A percentile compares a stretch with the other conserved stretches of the same genome.
Evolutionary conservation across 2,888 invertebrate genomes (phyloP).

Genomic region (Hydropsyche betteni): DNA sequence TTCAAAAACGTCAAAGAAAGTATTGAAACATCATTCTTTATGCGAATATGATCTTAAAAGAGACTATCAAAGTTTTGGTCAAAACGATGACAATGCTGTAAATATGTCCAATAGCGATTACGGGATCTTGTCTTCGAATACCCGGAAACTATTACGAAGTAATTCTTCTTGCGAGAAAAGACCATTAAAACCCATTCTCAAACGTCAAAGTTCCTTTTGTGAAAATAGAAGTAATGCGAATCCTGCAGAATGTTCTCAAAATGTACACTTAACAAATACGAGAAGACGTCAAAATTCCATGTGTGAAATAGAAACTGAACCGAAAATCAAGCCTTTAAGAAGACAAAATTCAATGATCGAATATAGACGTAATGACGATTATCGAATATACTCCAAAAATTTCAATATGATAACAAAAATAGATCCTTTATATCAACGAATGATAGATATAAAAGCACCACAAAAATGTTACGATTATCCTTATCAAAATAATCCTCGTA

Average conservation of each 20-base stretch:
- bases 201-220: constrained; percentile 65
- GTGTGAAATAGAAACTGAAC: constrained; percentile 67
- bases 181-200: constrained; percentile 58
- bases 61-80: constrained; percentile 59
- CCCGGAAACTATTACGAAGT: constrained; percentile 64
- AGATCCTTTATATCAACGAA: constrained; percentile 68
- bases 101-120: constrained; percentile 56
- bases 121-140: constrained; percentile 57
- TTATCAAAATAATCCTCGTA: constrained; percentile 53
- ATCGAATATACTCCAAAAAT: constrained; percentile 62
- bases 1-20: constrained; percentile 65
- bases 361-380: constrained; percentile 63
- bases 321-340: constrained; percentile 66
- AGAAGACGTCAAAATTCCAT: constrained; percentile 64
- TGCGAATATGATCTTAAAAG: constrained; percentile 63
- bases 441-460: constrained; percentile 60
- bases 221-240: constrained; percentile 54
- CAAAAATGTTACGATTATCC: constrained; percentile 59
- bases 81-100: constrained; percentile 63
- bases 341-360: constrained; percentile 67
- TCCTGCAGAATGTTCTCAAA: not conserved
- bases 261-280: constrained; percentile 10
- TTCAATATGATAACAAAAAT: constrained; percentile 68
- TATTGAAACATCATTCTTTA: constrained; percentile 65
- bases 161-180: constrained; percentile 65